Evolutionary conservation across 2,113 vertebrate species (phyloP), one percentile per base, ranked within the genome.

Genomic region (Eonycteris spelaea): DNA sequence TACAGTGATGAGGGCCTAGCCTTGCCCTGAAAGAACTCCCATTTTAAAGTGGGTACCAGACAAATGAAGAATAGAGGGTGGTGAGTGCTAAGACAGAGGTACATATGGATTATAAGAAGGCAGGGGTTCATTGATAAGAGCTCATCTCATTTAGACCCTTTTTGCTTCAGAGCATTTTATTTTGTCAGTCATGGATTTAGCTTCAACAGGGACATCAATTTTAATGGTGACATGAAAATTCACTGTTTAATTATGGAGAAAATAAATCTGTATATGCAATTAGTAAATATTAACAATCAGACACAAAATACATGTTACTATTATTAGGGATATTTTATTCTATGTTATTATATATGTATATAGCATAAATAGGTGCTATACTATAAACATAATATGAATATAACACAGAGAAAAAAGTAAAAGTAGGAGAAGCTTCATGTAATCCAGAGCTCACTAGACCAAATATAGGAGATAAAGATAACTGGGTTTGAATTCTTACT

Each of bases 161-260:
- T 48, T n/a, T 3, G 2, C 48, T 26, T 82, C 73, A 38, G 5
- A 35, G 2, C 4, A 71, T 30, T 63, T 78, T 84, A 43, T 73
- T 68, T 67, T 22, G 15, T 21, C 21, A 70, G 12, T 63, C 9
- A 67, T 38, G n/a, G 3, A 43, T 91, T 94, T 86, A 40, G 53
- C 61, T 65, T 74, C 38, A 57, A 59, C 11, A 45, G 38, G 2
- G 30, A 1, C 15, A 51, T 51, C 65, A 33, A 59, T 68, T 97
- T 8, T 90, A 88, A 75, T 35, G 15, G 1, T 86, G 15, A 74
- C 51, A 75, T 28, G 59, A 85, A 95, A 88, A 59, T n/a, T 78
- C 40, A 80, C 33, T 35, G 11, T 61, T 92, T 68, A 74, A 26
- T 86, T 86, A 59, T 33, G 48, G 51, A 94, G 67, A 90, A 86